Evolutionary conservation across 2,888 invertebrate genomes (phyloP), one percentile per base, ranked within the genome.

Genomic region (Notodromas monacha): DNA sequence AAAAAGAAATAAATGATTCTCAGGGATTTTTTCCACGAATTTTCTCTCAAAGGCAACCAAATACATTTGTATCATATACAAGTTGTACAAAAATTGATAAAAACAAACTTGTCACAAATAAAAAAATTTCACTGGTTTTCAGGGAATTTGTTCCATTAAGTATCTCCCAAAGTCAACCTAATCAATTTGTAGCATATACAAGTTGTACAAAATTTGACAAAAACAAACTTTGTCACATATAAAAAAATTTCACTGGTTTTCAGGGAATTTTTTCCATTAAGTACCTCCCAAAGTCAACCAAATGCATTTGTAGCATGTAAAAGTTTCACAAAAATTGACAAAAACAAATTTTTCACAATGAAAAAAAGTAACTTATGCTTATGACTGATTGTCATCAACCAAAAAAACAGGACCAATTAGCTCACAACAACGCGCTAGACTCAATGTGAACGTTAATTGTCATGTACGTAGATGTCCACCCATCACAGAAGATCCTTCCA

Each of bases 1-100:
- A 21, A 21, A 21, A 21, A 21, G 6, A 21, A 21, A 21, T 21
- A 21, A 21, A 21, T 21, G 21, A 21, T 21, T 21, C 21, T 21
- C 21, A 21, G 6, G 21, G 21, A 21, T 21, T n/a, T 21, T 21
- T 21, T 21, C 21, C 21, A 21, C 8, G 21, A 21, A 21, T 8
- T 21, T 21, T 21, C 6, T 21, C 21, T n/a, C 21, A 21, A 6
- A 21, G 21, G 21, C 21, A 21, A 21, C 21, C 21, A n/a, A 21
- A 21, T 21, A 21, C 21, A 21, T 21, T 21, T n/a, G 21, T 21
- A 21, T 6, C 21, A 21, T n/a, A 21, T 21, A 21, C 6, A 21
- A 21, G 6, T 21, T 8, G 21, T n/a, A 21, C n/a, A 21, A 21
- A 21, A 21, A 21, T 21, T 21, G 21, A 21, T n/a, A 21, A 21